Evolutionary conservation across 2,113 vertebrate genomes (phyloP).

Genomic region (Antigone vipio): DNA sequence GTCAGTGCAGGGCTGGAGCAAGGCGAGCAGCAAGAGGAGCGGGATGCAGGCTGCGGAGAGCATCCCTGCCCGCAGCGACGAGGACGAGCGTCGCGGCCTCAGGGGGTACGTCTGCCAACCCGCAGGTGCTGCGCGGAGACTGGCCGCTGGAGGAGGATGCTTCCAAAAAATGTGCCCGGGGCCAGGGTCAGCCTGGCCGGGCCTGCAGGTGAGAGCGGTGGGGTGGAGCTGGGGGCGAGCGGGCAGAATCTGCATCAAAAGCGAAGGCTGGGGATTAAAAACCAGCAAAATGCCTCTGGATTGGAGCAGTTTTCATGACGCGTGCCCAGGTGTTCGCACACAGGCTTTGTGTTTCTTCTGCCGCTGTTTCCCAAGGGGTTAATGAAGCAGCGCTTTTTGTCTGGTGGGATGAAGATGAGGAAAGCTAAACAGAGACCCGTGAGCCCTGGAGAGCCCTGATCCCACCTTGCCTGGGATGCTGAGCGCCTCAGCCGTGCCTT

Average conservation of each 20-base stretch:
- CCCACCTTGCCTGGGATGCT: neutral
- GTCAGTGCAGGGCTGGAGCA: conserved; percentile 62
- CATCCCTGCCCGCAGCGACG: rapidly evolving
- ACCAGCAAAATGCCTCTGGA: neutral
- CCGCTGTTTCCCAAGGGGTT: neutral
- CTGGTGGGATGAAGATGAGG: neutral
- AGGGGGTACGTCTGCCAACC: neutral
- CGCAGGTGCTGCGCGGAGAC: rapidly evolving
- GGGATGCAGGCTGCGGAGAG: neutral
- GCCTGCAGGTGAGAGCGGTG: conserved; percentile 49
- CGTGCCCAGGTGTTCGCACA: rapidly evolving
- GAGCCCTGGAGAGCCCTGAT: neutral
- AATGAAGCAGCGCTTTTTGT: neutral
- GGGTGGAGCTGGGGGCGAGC: neutral
- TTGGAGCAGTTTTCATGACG: neutral
- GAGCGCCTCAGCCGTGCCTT: neutral
- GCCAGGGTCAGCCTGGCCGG: neutral
- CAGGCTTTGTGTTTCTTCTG: neutral
- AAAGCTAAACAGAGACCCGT: neutral
- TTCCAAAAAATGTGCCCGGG: neutral
- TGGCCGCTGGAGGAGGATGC: neutral
- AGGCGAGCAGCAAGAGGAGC: neutral
- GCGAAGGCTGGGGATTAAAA: neutral
- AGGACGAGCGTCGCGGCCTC: rapidly evolving
- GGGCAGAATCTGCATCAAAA: neutral